Base-by-base conservation (phyloP, 2,888 invertebrate species). In the Schizaphis graminum region DNA sequence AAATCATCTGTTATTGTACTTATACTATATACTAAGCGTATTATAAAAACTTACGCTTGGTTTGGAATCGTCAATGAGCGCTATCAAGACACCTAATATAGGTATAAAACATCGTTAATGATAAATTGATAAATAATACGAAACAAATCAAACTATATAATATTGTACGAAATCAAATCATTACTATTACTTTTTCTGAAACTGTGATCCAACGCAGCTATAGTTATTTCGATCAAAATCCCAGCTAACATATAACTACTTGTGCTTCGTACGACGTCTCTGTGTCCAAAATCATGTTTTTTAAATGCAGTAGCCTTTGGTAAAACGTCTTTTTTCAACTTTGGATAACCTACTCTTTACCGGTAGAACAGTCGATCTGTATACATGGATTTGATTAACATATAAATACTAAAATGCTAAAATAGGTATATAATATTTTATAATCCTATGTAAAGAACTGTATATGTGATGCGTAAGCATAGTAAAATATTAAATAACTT, bases 241-340 rank as follows among this genome's bases (percentile, higher is more conserved):
- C 92, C 92, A 13, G 92, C 92, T 28, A 92, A 88, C 11, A n/a
- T n/a, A 92, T 3, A 0, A 92, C 53, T 11, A 53, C 67, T 21
- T 92, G 88, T 0, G 67, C 88, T 77, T 92, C 92, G 53, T 92
- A 88, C 10, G 92, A 67, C 88, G 53, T 92, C 92, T 92, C 92
- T 92, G 2, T n/a, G n/a, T n/a, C n/a, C n/a, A n/a, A n/a, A n/a
- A n/a, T n/a, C n/a, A n/a, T n/a, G n/a, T n/a, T n/a, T n/a, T n/a
- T n/a, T n/a, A n/a, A n/a, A n/a, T n/a, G n/a, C n/a, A n/a, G n/a
- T n/a, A n/a, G n/a, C n/a, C n/a, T n/a, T n/a, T n/a, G n/a, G n/a
- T n/a, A n/a, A n/a, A n/a, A n/a, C n/a, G n/a, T n/a, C n/a, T n/a
- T n/a, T n/a, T n/a, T n/a, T n/a, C n/a, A n/a, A n/a, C n/a, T n/a